Evolutionary conservation across 2,797 vertebrate species (phyloP).

Genomic region (Malurus splendens): DNA sequence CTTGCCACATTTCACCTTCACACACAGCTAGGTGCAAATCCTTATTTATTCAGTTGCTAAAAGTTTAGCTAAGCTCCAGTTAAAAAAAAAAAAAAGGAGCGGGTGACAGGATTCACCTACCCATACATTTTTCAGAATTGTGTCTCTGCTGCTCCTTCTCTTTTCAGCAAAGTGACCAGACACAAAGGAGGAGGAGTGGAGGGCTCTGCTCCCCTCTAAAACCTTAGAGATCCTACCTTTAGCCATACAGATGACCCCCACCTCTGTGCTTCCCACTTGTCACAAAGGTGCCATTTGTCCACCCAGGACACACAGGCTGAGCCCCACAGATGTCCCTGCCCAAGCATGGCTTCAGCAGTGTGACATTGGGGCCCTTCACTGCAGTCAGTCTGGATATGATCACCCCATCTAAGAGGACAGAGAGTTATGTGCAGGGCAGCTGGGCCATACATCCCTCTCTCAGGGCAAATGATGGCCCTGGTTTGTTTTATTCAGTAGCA

Average conservation of each 20-base stretch:
- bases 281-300: background rate
- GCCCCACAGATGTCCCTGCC: accelerated
- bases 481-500: background rate
- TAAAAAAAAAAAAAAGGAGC: background rate
- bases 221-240: background rate
- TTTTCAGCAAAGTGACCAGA: background rate
- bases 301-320: background rate
- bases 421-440: background rate
- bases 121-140: background rate
- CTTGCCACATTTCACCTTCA: background rate
- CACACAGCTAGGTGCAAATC: background rate
- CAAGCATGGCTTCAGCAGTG: accelerated
- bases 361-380: background rate
- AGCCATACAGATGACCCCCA: background rate
- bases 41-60: background rate
- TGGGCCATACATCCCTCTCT: background rate
- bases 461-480: background rate
- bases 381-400: background rate
- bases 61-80: background rate
- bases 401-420: background rate
- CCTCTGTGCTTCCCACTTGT: background rate
- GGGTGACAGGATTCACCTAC: background rate
- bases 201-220: background rate
- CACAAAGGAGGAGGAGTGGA: background rate
- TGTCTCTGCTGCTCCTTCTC: background rate